These are phyloP conservation scores for Tenthredo scrophulariae DNA, from an alignment of 2,888 invertebrate genomes.

Conservation along the genomic window DNA sequence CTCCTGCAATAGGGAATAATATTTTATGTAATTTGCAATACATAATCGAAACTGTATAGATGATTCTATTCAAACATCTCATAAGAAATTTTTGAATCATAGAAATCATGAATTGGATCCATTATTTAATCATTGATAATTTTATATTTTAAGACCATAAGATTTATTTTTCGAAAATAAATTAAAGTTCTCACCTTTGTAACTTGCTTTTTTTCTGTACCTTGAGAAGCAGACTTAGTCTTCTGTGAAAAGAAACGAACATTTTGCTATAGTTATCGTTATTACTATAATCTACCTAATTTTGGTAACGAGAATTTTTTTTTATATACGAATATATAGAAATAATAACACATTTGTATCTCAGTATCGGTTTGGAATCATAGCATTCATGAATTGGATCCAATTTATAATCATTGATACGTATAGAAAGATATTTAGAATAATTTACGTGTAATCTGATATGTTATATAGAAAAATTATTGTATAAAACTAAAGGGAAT, in stretches of 20 bases:
- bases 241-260: neutral
- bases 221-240: neutral
- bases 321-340: too few species aligned
- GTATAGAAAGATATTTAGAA: neutral
- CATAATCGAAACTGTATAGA: neutral
- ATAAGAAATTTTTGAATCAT: conserved; percentile 25
- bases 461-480: neutral
- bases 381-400: conserved; percentile 51
- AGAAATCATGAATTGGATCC: conserved; percentile 41
- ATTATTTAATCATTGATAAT: conserved; percentile 42
- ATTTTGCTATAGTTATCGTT: neutral
- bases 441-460: neutral
- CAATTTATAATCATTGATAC: conserved; percentile 44
- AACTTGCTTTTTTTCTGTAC: neutral
- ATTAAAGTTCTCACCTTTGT: neutral
- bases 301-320: too few species aligned
- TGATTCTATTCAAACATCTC: neutral
- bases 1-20: conserved; percentile 12
- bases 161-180: neutral
- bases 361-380: conserved; percentile 39
- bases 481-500: neutral
- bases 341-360: neutral
- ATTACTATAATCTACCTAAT: too few species aligned
- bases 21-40: neutral
- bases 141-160: neutral